Evolutionary conservation across 2,888 invertebrate genomes (phyloP).

Genomic region (Euzetes globulus): DNA sequence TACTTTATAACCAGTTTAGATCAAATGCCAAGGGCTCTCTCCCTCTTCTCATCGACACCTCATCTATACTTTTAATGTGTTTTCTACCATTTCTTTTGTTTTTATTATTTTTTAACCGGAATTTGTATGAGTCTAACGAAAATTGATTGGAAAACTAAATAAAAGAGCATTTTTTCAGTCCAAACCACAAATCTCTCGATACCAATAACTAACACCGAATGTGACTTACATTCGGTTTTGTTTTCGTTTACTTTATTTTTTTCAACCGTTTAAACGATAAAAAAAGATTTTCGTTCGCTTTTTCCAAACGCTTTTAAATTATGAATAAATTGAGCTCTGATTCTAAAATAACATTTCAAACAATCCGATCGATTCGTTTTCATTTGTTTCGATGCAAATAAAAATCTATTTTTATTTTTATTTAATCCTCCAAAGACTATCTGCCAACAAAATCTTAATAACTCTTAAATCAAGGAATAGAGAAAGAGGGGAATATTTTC

Average conservation of each 20-base stretch:
- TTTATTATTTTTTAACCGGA: not conserved
- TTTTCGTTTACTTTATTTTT: not conserved
- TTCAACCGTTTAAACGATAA: not conserved
- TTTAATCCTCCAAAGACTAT: too few relatives aligned
- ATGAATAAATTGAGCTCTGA: not conserved
- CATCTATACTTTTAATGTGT: not conserved
- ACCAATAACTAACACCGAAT: not conserved
- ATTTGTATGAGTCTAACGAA: not conserved
- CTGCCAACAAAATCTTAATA: too few relatives aligned
- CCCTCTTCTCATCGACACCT: too few relatives aligned
- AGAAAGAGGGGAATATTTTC: too few relatives aligned
- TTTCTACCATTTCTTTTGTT: not conserved
- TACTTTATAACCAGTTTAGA: too few relatives aligned
- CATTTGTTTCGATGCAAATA: not conserved
- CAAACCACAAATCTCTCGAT: conserved; percentile 3
- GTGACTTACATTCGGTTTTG: not conserved
- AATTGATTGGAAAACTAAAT: not conserved
- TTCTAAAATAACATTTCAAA: not conserved
- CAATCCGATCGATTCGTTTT: not conserved
- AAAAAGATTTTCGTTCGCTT: too few relatives aligned
- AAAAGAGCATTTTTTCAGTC: not conserved
- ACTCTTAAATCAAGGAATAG: too few relatives aligned
- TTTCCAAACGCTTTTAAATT: not conserved
- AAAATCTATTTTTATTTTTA: not conserved
- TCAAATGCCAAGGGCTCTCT: too few relatives aligned